Evolutionary conservation across 1,140 invertebrate genomes (phyloP).

Genomic region (Cardiocondyla obscurior): DNA sequence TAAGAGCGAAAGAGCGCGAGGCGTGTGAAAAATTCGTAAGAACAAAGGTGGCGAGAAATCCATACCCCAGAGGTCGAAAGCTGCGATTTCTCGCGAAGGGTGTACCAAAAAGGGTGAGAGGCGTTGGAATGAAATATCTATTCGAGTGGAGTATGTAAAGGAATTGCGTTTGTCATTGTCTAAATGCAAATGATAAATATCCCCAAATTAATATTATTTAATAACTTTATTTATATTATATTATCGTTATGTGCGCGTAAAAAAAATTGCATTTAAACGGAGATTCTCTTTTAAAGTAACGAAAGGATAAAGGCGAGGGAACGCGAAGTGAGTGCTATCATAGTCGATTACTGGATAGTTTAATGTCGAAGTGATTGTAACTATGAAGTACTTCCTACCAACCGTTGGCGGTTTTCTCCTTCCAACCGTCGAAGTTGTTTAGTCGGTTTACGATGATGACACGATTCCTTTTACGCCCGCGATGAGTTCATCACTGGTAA

Average conservation of each 20-base stretch:
- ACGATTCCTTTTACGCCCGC: constrained; percentile 75
- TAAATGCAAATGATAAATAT: neutral
- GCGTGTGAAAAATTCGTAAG: constrained; percentile 76
- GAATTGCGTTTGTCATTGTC: neutral
- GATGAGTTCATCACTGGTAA: constrained; percentile 64
- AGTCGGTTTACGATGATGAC: constrained; percentile 74
- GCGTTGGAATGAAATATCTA: constrained; percentile 61
- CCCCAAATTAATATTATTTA: neutral
- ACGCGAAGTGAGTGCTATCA: constrained; percentile 74
- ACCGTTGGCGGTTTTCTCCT: neutral
- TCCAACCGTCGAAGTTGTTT: constrained; percentile 50
- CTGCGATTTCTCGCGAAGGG: constrained; percentile 61
- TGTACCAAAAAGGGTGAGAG: constrained; percentile 42
- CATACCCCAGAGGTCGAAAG: constrained; percentile 52
- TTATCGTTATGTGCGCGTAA: neutral
- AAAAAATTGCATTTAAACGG: constrained; percentile 8
- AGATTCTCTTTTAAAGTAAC: neutral
- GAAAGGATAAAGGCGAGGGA: constrained; percentile 33
- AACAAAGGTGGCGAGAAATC: constrained; percentile 71
- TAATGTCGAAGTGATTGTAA: constrained; percentile 52
- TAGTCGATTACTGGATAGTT: constrained; percentile 61
- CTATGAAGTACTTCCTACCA: constrained; percentile 22
- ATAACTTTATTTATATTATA: neutral
- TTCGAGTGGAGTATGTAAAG: constrained; percentile 8
- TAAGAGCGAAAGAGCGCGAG: constrained; percentile 54